phyloP scores from a whole-genome alignment of 2,888 invertebrate species.

The Vanessa cardui region DNA sequence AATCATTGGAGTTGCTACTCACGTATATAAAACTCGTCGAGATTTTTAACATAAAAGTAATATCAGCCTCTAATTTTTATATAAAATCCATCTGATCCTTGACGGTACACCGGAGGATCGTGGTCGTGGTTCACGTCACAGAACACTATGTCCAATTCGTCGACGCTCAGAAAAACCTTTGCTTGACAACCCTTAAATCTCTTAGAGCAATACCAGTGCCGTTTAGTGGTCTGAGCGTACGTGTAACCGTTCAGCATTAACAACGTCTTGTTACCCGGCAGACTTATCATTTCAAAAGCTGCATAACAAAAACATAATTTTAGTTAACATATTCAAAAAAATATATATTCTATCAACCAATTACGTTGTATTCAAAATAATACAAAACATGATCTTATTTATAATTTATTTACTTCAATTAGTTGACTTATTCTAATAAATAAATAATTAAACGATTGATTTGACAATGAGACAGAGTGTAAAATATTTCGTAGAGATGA shows the following conservation, averaged over 20 bases:
- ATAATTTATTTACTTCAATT: neutral
- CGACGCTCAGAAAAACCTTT: constrained; percentile 48
- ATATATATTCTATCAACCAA: neutral
- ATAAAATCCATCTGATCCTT: constrained; percentile 44
- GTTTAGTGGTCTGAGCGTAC: constrained; percentile 50
- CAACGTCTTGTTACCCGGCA: constrained; percentile 48
- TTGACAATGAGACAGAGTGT: too few species aligned
- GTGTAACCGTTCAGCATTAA: constrained; percentile 59
- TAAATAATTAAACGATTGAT: neutral
- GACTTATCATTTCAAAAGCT: constrained; percentile 50
- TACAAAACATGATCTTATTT: too few species aligned
- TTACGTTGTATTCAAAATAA: neutral
- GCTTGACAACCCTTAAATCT: constrained; percentile 59
- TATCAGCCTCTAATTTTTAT: constrained; percentile 45
- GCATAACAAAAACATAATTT: constrained; percentile 39
- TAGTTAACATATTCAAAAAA: neutral
- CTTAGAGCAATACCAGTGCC: constrained; percentile 63
- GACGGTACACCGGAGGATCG: constrained; percentile 47
- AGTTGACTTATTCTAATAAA: neutral
- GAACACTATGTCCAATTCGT: constrained; percentile 42
- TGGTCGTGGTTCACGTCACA: constrained; percentile 51
- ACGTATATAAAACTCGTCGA: too few species aligned
- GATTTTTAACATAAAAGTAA: too few species aligned
- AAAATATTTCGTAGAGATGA: too few species aligned
- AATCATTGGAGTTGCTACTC: too few species aligned